These are phyloP conservation scores for Pangasius macronema DNA, from an alignment of 2,797 vertebrate species.

Conservation along the genomic window DNA sequence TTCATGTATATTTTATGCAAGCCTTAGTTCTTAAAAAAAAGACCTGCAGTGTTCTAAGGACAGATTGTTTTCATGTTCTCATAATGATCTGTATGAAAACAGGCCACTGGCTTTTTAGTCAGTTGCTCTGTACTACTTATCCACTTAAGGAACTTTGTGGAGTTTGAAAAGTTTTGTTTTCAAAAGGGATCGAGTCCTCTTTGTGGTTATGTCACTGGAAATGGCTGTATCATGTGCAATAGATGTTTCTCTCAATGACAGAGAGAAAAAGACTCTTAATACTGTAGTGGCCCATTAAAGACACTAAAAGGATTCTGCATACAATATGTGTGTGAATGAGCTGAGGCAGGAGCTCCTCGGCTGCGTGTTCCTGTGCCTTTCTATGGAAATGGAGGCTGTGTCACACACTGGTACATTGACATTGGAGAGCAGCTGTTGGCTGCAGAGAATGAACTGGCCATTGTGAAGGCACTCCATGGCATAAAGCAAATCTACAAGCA, in stretches of 20 bases:
- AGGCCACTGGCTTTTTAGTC: conserved; percentile 64
- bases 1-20: conserved; percentile 75
- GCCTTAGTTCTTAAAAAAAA: conserved; percentile 60
- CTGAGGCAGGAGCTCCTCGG: conserved; percentile 76
- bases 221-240: conserved; percentile 89
- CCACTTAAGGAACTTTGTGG: conserved; percentile 60
- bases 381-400: conserved; percentile 87
- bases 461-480: conserved; percentile 85
- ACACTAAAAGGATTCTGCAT: conserved; percentile 79
- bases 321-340: conserved; percentile 82
- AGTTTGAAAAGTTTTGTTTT: conserved; percentile 57
- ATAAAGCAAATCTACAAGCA: conserved; percentile 84
- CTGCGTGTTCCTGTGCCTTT: conserved; percentile 85
- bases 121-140: conserved; percentile 62
- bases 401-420: conserved; percentile 84
- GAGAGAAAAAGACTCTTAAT: conserved; percentile 81
- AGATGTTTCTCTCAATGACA: conserved; percentile 80
- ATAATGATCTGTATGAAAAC: conserved; percentile 61
- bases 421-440: conserved; percentile 74
- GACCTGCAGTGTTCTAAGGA: conserved; percentile 31
- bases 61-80: conserved; percentile 49
- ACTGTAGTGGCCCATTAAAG: conserved; percentile 81
- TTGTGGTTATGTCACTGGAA: conserved; percentile 67
- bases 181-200: conserved; percentile 63
- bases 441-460: conserved; percentile 83